Percentiles rank a stretch among this genome's conserved stretches.
Conservation (phyloP, 2,888 invertebrate genomes). For the Caenorhabditis drosophilae region DNA sequence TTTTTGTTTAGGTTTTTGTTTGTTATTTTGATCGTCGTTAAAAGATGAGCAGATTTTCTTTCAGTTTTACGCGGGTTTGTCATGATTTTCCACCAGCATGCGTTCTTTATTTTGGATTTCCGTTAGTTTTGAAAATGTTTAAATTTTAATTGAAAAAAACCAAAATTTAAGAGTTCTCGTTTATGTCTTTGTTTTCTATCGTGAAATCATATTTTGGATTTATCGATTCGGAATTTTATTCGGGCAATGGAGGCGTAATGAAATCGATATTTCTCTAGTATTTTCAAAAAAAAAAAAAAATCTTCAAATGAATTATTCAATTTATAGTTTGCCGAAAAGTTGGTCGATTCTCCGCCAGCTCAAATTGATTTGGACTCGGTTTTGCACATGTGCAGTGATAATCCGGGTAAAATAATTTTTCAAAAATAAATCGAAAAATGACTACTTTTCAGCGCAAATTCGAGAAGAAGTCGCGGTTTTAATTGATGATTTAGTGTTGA, state of each 20-base stretch:
- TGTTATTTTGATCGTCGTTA: conserved; percentile 72
- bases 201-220: conserved; percentile 34
- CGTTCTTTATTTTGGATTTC: conserved; percentile 85
- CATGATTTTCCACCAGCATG: conserved; percentile 81
- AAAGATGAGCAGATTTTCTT: conserved; percentile 1
- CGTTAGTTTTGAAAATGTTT: conserved; percentile 76
- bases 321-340: conserved; percentile 34
- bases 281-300: background rate
- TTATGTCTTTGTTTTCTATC: conserved; percentile 61
- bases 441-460: conserved; percentile 71
- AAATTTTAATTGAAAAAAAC: conserved; percentile 4
- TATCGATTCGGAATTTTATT: conserved; percentile 9
- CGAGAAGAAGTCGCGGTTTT: conserved; percentile 85
- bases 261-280: conserved; percentile 24
- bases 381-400: conserved; percentile 56
- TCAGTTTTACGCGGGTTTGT: conserved; percentile 74
- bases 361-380: conserved; percentile 56
- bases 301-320: background rate
- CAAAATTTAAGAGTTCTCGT: conserved; percentile 68
- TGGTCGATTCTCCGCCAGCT: conserved; percentile 37
- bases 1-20: conserved; percentile 55
- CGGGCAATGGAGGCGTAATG: conserved; percentile 18
- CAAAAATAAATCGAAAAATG: no score
- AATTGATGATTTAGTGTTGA: conserved; percentile 84
- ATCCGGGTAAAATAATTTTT: no score